phyloP scores from a whole-genome alignment of 2,113 vertebrate species.

The Edolisoma coerulescens region DNA sequence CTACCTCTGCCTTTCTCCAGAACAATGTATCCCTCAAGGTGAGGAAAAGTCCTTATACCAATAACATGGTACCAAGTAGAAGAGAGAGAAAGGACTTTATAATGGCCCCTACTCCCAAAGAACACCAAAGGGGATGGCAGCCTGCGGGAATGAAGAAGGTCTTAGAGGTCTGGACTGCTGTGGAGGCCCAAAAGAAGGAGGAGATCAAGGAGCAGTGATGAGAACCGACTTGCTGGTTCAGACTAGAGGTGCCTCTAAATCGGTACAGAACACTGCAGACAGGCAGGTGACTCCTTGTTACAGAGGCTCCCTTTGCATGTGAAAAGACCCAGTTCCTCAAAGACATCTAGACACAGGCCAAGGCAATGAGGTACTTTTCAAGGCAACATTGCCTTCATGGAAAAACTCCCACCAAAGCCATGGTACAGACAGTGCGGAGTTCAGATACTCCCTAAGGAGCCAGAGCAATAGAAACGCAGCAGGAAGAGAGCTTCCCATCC shows the following conservation, averaged over 20 bases:
- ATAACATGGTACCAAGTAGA: accelerated
- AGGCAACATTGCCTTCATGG: not conserved
- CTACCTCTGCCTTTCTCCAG: not conserved
- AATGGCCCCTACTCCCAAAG: not conserved
- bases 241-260: not conserved
- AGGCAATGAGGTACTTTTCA: not conserved
- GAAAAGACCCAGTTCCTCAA: not conserved
- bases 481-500: not conserved
- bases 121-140: not conserved
- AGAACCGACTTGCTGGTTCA: not conserved
- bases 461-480: not conserved
- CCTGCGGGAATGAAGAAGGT: not conserved
- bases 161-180: not conserved
- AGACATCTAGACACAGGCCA: not conserved
- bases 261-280: not conserved
- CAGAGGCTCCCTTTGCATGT: not conserved
- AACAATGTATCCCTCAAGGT: not conserved
- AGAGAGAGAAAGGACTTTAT: not conserved
- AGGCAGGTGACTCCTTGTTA: not conserved
- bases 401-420: not conserved
- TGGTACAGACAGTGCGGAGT: accelerated
- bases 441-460: not conserved
- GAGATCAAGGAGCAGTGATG: not conserved
- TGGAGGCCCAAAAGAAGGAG: not conserved
- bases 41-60: not conserved